Conservation (phyloP, 2,888 invertebrate genomes). For the Blastobasis adustella region DNA sequence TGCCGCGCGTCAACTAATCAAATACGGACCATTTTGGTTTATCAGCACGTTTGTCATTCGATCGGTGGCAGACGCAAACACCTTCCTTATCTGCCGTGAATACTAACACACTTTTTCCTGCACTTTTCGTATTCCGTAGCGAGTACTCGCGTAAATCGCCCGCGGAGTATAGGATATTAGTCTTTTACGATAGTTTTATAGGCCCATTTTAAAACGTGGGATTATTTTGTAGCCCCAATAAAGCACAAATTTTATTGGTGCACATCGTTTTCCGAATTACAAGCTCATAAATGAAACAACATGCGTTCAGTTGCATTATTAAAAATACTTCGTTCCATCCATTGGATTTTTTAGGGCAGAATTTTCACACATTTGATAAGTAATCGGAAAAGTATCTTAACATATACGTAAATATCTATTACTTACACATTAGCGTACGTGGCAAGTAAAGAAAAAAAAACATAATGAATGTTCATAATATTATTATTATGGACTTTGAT, state of each 20-base stretch:
- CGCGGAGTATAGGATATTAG: too few species aligned
- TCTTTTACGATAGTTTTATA: constrained; percentile 22
- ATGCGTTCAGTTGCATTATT: too few species aligned
- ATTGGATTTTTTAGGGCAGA: too few species aligned
- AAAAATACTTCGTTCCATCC: too few species aligned
- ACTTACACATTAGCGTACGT: too few species aligned
- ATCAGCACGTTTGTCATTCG: constrained; percentile 27
- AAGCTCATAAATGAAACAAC: too few species aligned
- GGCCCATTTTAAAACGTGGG: constrained; percentile 1
- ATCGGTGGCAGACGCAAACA: constrained; percentile 14
- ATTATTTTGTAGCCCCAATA: constrained; percentile 20
- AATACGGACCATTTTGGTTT: constrained; percentile 29
- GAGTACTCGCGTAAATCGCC: too few species aligned
- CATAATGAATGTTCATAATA: not conserved
- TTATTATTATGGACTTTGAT: constrained; percentile 7
- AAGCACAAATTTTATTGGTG: not conserved
- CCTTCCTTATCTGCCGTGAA: constrained; percentile 37
- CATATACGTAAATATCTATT: too few species aligned
- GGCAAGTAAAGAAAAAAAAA: too few species aligned
- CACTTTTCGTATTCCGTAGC: constrained; percentile 25
- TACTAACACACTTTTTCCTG: constrained; percentile 52
- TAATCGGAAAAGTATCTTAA: too few species aligned
- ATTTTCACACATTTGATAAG: too few species aligned
- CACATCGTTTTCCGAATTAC: not conserved
- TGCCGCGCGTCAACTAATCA: constrained; percentile 23